These are phyloP conservation scores for Acronicta aceris DNA, from an alignment of 2,888 invertebrate species.

Conservation along the genomic window DNA sequence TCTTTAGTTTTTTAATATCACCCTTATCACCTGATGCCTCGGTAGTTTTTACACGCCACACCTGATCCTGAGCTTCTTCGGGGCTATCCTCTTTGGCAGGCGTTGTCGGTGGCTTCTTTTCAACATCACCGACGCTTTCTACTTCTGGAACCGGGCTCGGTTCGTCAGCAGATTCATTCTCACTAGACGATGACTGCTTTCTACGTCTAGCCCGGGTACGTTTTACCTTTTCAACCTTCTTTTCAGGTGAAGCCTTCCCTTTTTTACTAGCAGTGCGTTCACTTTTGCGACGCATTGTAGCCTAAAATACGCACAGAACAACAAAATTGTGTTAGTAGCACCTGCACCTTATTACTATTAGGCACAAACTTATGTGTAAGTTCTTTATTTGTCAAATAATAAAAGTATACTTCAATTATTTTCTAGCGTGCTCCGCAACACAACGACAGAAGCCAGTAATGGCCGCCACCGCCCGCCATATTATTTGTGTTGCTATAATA, in stretches of 20 bases:
- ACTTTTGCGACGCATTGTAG: constrained; percentile 93
- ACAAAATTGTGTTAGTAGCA: constrained; percentile 3
- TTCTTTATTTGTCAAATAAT: constrained; percentile 7
- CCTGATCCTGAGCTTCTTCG: constrained; percentile 81
- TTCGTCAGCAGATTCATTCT: constrained; percentile 85
- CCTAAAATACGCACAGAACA: constrained; percentile 55
- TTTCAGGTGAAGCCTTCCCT: constrained; percentile 91
- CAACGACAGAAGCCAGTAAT: constrained; percentile 50
- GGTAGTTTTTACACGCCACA: constrained; percentile 88
- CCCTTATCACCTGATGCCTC: constrained; percentile 90
- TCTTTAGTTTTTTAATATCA: constrained; percentile 91
- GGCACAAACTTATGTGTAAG: constrained; percentile 2
- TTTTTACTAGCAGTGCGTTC: constrained; percentile 91
- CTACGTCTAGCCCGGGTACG: constrained; percentile 88
- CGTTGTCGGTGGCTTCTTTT: constrained; percentile 69
- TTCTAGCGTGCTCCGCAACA: constrained; percentile 42
- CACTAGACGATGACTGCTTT: constrained; percentile 88
- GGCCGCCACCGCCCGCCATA: constrained; percentile 55
- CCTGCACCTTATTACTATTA: not conserved
- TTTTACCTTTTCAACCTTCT: constrained; percentile 88
- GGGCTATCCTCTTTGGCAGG: constrained; percentile 74
- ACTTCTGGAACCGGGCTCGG: constrained; percentile 66
- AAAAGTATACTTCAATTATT: constrained; percentile 13
- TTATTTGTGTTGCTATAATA: constrained; percentile 41
- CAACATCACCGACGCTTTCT: constrained; percentile 63